phyloP scores from a whole-genome alignment of 2,888 invertebrate species.

The Plagodis dolabraria region DNA sequence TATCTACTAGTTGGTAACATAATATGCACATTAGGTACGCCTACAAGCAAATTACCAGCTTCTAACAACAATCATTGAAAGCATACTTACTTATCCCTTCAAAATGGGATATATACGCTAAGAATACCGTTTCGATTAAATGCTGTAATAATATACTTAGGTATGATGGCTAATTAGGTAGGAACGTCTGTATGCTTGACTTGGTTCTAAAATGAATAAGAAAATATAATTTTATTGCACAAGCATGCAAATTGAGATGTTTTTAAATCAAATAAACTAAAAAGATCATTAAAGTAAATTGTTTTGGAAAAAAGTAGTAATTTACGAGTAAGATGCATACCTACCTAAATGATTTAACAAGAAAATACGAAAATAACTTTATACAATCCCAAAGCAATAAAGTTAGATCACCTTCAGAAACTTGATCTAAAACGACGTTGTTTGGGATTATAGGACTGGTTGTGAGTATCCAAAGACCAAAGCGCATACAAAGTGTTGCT shows the following conservation, averaged over 20 bases:
- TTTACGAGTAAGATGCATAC: too few relatives aligned
- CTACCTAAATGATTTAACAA: not conserved
- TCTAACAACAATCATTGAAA: too few relatives aligned
- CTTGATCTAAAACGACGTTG: conserved; percentile 12
- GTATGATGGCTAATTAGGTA: not conserved
- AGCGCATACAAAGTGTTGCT: conserved; percentile 32
- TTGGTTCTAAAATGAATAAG: not conserved
- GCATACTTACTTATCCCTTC: not conserved
- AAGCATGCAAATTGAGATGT: too few relatives aligned
- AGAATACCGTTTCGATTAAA: not conserved
- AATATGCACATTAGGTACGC: too few relatives aligned
- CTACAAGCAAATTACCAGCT: too few relatives aligned
- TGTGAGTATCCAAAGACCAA: conserved; percentile 1
- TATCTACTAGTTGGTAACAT: too few relatives aligned
- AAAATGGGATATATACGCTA: not conserved
- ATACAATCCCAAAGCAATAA: conserved; percentile 9
- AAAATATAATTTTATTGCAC: too few relatives aligned
- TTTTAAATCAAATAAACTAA: too few relatives aligned
- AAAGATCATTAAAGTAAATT: too few relatives aligned
- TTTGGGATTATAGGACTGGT: conserved; percentile 15
- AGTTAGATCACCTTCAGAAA: conserved; percentile 18
- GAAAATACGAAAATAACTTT: conserved; percentile 8
- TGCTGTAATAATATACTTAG: not conserved
- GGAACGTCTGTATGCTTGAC: not conserved
- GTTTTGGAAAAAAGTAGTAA: too few relatives aligned